A percentile compares a stretch with the other conserved stretches of the same genome.
phyloP scores from a whole-genome alignment of 2,888 invertebrate genomes.

The Eucriotettix oculatus region DNA sequence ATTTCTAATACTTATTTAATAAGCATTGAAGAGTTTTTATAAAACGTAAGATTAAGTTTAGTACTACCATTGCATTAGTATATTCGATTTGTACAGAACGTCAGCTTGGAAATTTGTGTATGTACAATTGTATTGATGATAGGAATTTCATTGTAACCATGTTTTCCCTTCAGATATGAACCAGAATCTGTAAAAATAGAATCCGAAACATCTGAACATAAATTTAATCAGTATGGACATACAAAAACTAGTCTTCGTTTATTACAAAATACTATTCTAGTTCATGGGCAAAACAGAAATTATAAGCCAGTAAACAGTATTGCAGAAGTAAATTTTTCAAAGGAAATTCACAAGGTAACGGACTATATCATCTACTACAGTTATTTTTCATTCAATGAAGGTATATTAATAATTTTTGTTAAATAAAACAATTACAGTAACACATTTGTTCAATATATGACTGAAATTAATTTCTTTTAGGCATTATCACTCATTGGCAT shows the following conservation, averaged over 20 bases:
- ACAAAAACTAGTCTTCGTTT: background rate
- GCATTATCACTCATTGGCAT: constrained; percentile 24
- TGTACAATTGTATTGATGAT: too few relatives aligned
- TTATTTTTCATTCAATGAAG: background rate
- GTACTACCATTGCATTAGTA: too few relatives aligned
- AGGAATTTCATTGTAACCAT: too few relatives aligned
- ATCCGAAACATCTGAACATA: too few relatives aligned
- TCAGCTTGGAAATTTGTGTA: too few relatives aligned
- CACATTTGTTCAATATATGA: background rate
- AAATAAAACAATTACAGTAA: background rate
- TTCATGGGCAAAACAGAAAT: background rate
- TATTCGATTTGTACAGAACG: too few relatives aligned
- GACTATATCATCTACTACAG: background rate
- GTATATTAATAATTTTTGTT: background rate
- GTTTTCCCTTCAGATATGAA: too few relatives aligned
- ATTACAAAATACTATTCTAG: background rate
- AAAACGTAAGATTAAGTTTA: too few relatives aligned
- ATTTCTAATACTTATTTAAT: too few relatives aligned
- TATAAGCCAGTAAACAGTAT: background rate
- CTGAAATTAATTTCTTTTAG: constrained; percentile 1
- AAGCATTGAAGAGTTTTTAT: too few relatives aligned
- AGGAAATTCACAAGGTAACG: background rate
- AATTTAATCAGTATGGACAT: too few relatives aligned
- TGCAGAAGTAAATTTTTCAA: constrained; percentile 1
- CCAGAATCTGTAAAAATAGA: too few relatives aligned